phyloP scores from a whole-genome alignment of 2,888 invertebrate genomes.

The Limnephilus rhombicus region DNA sequence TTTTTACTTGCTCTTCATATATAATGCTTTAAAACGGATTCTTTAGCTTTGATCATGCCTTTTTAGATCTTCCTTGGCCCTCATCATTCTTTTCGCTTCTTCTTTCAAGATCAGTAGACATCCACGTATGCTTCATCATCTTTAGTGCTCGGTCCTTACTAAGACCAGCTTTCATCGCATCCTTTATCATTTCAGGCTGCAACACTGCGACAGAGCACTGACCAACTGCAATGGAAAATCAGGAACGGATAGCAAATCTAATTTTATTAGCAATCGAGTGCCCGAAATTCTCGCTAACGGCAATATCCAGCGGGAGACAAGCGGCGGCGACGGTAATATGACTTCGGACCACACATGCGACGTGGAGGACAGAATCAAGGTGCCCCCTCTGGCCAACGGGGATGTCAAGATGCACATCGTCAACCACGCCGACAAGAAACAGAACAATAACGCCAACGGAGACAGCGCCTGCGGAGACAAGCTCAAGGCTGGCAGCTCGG shows the following conservation, averaged over 20 bases:
- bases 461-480: conserved; percentile 75
- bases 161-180: not conserved
- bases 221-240: conserved; percentile 84
- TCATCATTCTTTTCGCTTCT: not conserved
- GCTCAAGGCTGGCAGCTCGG: conserved; percentile 75
- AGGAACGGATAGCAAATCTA: conserved; percentile 71
- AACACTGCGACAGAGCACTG: conserved; percentile 88
- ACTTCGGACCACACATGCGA: conserved; percentile 71
- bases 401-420: conserved; percentile 75
- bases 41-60: not conserved
- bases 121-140: not conserved
- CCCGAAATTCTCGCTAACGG: conserved; percentile 60
- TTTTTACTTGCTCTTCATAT: not conserved
- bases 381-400: conserved; percentile 64
- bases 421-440: conserved; percentile 71
- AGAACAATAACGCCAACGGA: conserved; percentile 75
- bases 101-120: not conserved
- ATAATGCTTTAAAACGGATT: not conserved
- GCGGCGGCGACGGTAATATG: conserved; percentile 67
- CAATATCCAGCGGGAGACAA: conserved; percentile 72
- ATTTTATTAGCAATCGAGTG: conserved; percentile 71
- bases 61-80: not conserved
- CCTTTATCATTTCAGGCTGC: conserved; percentile 73
- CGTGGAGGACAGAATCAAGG: conserved; percentile 69
- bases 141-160: conserved; percentile 2